Conservation (phyloP, 2,888 invertebrate species). For the Tetragnatha montana region DNA sequence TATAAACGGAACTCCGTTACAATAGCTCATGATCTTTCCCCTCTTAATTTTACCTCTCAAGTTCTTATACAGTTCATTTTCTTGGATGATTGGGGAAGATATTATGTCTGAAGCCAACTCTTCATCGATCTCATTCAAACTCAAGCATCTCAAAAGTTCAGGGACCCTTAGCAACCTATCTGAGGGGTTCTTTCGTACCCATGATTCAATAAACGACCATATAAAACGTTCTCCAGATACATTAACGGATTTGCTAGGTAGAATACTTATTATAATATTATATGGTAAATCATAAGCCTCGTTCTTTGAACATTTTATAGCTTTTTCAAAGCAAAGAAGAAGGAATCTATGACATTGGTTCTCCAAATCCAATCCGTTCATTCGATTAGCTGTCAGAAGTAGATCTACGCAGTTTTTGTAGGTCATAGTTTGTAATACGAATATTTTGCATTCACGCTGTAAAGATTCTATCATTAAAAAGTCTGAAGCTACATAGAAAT, state of each 20-base stretch:
- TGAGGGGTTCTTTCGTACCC: not conserved
- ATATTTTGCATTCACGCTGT: not conserved
- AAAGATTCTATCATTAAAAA: too few relatives aligned
- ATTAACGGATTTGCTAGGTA: constrained; percentile 25
- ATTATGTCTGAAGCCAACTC: constrained; percentile 21
- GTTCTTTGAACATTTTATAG: not conserved
- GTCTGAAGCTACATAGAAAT: too few relatives aligned
- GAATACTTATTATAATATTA: constrained; percentile 3
- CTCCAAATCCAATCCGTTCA: not conserved
- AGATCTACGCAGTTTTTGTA: constrained; percentile 15
- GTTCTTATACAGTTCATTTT: too few relatives aligned
- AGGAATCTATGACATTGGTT: constrained; percentile 23
- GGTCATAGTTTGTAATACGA: not conserved
- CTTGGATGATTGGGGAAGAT: not conserved
- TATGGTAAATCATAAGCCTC: not conserved
- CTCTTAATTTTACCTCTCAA: too few relatives aligned
- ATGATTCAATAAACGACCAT: constrained; percentile 7
- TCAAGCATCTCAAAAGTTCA: constrained; percentile 8
- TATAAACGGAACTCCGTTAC: too few relatives aligned
- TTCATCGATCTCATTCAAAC: too few relatives aligned
- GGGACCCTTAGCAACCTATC: not conserved
- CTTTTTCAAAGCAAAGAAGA: constrained; percentile 29
- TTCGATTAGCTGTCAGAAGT: not conserved
- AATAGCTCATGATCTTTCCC: too few relatives aligned
- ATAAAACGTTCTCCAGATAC: constrained; percentile 5